Evolutionary conservation across 2,888 invertebrate species (phyloP).

Genomic region (Glaucopsyche alexis): DNA sequence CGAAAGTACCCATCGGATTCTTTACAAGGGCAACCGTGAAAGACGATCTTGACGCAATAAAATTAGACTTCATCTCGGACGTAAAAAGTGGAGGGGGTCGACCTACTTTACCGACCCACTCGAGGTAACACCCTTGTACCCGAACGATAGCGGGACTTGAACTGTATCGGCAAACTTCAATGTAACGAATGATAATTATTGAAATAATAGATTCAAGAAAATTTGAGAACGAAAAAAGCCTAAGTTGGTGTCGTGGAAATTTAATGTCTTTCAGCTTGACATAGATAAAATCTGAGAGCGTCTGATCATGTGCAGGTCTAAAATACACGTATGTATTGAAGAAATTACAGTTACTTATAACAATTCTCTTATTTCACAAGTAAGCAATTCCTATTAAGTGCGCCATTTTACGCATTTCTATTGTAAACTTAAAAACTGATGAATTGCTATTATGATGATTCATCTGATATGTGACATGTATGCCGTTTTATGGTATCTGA

Average conservation of each 20-base stretch:
- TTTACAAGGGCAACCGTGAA: slow-evolving; percentile 46
- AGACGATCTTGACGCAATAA: slow-evolving; percentile 68
- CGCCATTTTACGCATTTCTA: too few species aligned
- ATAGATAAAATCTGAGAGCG: too few species aligned
- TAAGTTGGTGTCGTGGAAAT: not conserved
- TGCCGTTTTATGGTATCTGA: too few species aligned
- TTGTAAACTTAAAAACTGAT: too few species aligned
- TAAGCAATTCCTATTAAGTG: too few species aligned
- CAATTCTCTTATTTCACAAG: too few species aligned
- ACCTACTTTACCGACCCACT: slow-evolving; percentile 63
- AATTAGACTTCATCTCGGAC: slow-evolving; percentile 71
- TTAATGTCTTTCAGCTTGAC: too few species aligned
- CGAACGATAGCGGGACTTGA: slow-evolving; percentile 46
- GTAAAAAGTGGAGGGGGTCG: slow-evolving; percentile 62
- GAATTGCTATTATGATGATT: too few species aligned
- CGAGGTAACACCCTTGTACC: slow-evolving; percentile 42
- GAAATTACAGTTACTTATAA: too few species aligned
- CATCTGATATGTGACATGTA: too few species aligned
- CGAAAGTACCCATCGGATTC: slow-evolving; percentile 32
- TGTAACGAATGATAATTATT: slow-evolving; percentile 48
- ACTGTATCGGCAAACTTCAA: slow-evolving; percentile 55
- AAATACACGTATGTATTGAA: too few species aligned
- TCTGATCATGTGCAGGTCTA: too few species aligned
- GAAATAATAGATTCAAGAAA: not conserved
- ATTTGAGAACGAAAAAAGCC: not conserved